These are phyloP conservation scores for Whitmania pigra DNA, from an alignment of 1,140 invertebrate genomes.

Conservation along the genomic window DNA sequence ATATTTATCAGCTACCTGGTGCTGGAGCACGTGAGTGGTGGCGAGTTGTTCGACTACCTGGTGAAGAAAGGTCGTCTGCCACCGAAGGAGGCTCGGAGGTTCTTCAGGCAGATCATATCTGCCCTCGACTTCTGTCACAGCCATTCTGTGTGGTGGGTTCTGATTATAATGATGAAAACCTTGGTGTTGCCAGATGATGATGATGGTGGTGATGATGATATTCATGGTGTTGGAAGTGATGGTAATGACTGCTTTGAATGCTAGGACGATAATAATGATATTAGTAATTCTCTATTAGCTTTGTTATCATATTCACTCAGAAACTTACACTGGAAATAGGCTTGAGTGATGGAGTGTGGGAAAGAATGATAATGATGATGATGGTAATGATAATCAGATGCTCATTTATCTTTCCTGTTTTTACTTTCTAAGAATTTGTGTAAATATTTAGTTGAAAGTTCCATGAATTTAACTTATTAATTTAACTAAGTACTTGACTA, in stretches of 20 bases:
- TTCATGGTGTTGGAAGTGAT: too few relatives aligned
- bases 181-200: not conserved
- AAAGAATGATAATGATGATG: not conserved
- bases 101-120: slow-evolving; percentile 98
- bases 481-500: not conserved
- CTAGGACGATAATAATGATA: too few relatives aligned
- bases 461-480: slow-evolving; percentile 1
- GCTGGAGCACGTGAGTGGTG: slow-evolving; percentile 94
- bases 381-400: not conserved
- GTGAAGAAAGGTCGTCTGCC: slow-evolving; percentile 96
- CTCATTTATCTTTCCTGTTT: not conserved
- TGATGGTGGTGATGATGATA: not conserved
- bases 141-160: slow-evolving; percentile 92
- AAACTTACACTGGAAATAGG: too few relatives aligned
- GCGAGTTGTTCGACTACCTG: slow-evolving; percentile 96
- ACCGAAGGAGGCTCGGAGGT: slow-evolving; percentile 90
- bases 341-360: slow-evolving; percentile 59
- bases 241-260: too few relatives aligned
- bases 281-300: too few relatives aligned
- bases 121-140: slow-evolving; percentile 98
- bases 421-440: too few relatives aligned
- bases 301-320: too few relatives aligned
- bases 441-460: too few relatives aligned
- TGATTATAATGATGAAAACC: too few relatives aligned
- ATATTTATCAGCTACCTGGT: slow-evolving; percentile 69